Evolutionary conservation across 2,888 invertebrate species (phyloP).

Genomic region (Drosophila algonquin): DNA sequence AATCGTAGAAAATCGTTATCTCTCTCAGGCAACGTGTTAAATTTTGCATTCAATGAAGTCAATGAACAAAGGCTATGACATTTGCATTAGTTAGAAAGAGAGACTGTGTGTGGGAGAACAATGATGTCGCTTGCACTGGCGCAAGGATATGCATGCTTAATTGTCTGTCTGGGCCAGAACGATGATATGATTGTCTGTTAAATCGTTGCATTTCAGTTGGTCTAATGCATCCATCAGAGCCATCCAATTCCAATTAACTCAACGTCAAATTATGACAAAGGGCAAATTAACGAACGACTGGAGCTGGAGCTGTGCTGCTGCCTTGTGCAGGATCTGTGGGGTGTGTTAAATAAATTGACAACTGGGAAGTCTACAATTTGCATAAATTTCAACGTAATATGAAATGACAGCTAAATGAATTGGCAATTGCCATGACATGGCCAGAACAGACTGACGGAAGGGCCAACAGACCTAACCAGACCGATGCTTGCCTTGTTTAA

Average conservation of each 20-base stretch:
- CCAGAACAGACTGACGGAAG: background rate
- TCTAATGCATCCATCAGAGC: background rate
- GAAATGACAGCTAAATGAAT: constrained; percentile 55
- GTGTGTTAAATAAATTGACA: constrained; percentile 24
- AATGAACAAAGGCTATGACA: background rate
- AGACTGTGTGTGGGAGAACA: background rate
- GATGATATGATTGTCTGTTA: background rate
- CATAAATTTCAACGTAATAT: constrained; percentile 65
- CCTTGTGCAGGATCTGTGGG: background rate
- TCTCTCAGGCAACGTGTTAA: too few species aligned
- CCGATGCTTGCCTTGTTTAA: background rate
- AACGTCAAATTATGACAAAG: background rate
- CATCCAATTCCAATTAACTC: background rate
- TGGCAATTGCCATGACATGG: constrained; percentile 47
- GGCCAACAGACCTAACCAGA: background rate
- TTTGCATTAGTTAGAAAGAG: too few species aligned
- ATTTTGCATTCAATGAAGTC: background rate
- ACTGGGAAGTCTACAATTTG: constrained; percentile 52
- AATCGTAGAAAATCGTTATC: too few species aligned
- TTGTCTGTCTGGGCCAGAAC: background rate
- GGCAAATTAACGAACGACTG: background rate
- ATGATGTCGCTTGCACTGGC: background rate
- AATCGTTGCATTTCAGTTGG: background rate
- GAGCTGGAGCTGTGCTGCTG: too few species aligned
- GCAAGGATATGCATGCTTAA: background rate